Evolutionary conservation across 1,140 invertebrate genomes (phyloP), one percentile per base, ranked within the genome.

Genomic region (Drosophila athabasca): DNA sequence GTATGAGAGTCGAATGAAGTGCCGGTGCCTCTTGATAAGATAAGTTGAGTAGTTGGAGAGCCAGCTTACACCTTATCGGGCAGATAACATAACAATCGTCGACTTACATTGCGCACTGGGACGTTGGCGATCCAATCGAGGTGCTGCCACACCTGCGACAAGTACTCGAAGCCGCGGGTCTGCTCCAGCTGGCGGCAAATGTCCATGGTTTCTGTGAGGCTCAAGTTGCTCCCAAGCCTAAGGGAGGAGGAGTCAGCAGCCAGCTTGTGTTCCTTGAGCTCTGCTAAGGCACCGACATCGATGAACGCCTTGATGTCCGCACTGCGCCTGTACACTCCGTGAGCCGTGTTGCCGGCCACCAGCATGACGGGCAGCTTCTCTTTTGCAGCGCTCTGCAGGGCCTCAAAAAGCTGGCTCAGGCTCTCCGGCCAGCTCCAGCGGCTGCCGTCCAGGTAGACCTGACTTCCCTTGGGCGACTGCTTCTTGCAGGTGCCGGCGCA

Each of bases 91-190:
- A 31, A 5, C 50, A 31, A 7, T 22, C 19, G n/a, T 22, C 7
- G 46, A 90, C 90, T 91, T 64, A 91, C 95, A 93, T 96, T 96
- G 91, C 95, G 93, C 6, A 96, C 94, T 29, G 95, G 94, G 6
- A 95, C 93, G 91, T 94, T 95, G 3, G 95, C 95, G 46, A 96
- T 94, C 53, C 95, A 90, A 76, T 96, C 95, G 58, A 96, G 92
- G 79, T 94, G 93, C 2, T 92, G 70, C 77, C 92, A 90, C 60
- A 94, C 91, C 44, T 92, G 81, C 2, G 82, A 58, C 29, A 93
- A 77, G 60, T 94, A 94, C 29, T 82, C 73, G 70, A 93, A 95
- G 8, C 93, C 92, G 0, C 90, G 66, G 2, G 89, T 92, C 35
- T 91, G 91, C 9, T 93, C 92, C 39, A 93, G 91, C 52, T 93